phyloP scores from a whole-genome alignment of 2,797 vertebrate species.

The Dipus sagitta region DNA sequence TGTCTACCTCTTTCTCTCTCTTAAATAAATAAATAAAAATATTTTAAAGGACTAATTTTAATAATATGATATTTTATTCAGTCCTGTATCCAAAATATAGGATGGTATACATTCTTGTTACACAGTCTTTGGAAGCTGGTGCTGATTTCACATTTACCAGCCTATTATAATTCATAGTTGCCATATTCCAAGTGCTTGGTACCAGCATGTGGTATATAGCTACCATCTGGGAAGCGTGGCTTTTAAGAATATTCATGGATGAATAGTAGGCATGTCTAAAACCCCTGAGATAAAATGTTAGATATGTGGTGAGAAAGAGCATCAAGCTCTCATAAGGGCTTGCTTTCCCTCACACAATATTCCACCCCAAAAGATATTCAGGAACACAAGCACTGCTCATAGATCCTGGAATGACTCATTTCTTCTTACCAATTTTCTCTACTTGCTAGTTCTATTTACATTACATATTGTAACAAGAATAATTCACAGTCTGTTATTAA shows the following conservation, averaged over 20 bases:
- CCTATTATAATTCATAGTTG: not conserved
- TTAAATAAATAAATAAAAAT: no score
- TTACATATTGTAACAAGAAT: constrained; percentile 59
- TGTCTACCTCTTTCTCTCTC: no score
- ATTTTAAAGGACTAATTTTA: not conserved
- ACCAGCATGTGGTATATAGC: not conserved
- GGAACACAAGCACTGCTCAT: not conserved
- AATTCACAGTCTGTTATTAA: constrained; percentile 68
- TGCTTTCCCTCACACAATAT: not conserved
- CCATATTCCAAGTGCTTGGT: not conserved
- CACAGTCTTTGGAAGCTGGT: not conserved
- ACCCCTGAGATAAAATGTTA: constrained; percentile 16
- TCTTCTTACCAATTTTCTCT: constrained; percentile 63
- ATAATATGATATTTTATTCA: not conserved
- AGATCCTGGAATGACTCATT: constrained; percentile 35
- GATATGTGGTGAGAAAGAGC: not conserved
- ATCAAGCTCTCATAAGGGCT: not conserved
- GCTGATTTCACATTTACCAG: not conserved
- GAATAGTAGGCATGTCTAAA: constrained; percentile 3
- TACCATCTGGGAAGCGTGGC: not conserved
- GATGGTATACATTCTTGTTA: not conserved
- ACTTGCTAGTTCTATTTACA: constrained; percentile 69
- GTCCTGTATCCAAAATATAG: not conserved
- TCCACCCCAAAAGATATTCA: not conserved
- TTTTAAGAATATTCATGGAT: constrained; percentile 13